phyloP scores from a whole-genome alignment of 2,113 vertebrate species.

The Bothrops jararaca region DNA sequence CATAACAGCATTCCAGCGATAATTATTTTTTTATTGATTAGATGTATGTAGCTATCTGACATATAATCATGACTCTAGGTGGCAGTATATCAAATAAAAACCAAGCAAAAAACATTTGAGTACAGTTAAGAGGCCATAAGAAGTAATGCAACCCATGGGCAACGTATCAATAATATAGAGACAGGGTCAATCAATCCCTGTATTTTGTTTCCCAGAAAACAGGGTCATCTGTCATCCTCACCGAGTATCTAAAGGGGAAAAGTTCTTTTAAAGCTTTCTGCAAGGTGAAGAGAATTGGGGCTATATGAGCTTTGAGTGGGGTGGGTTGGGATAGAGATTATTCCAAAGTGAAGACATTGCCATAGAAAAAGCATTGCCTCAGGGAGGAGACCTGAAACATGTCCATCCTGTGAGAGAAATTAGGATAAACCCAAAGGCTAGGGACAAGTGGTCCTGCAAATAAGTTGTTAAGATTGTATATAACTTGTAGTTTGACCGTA shows the following conservation, averaged over 20 bases:
- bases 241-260: neutral
- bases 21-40: neutral
- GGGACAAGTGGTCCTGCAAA: neutral
- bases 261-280: neutral
- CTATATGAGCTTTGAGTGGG: neutral
- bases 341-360: neutral
- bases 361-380: neutral
- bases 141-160: neutral
- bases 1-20: neutral
- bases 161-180: neutral
- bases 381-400: neutral
- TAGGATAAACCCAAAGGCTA: neutral
- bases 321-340: neutral
- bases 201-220: neutral
- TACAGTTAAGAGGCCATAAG: neutral
- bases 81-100: neutral
- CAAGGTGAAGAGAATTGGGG: neutral
- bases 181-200: neutral
- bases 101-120: neutral
- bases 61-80: neutral
- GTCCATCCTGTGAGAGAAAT: neutral
- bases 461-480: neutral
- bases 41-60: neutral
- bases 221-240: neutral
- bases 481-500: neutral